Conservation (phyloP, 2,797 vertebrate genomes). For the Melanotaenia trifasciata region DNA sequence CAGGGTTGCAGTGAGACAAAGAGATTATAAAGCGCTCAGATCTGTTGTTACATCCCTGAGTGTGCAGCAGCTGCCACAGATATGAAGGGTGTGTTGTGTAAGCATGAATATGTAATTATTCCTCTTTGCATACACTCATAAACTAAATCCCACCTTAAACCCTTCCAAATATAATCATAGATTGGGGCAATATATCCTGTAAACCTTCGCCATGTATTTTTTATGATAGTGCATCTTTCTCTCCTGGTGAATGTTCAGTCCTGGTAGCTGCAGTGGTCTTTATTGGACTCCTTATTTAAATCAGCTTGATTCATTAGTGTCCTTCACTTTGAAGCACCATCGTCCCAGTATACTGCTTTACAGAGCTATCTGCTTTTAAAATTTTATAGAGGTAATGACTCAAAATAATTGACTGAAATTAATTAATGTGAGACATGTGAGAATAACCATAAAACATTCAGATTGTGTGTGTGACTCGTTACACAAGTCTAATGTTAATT, state of each 20-base stretch:
- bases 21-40: constrained; percentile 45
- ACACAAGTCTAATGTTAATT: not conserved
- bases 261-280: not conserved
- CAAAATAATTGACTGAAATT: not conserved
- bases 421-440: constrained; percentile 8
- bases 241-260: too few species aligned
- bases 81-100: constrained; percentile 38
- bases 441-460: not conserved
- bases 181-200: not conserved
- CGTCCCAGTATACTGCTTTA: constrained; percentile 36
- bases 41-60: constrained; percentile 55
- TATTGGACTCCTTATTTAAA: constrained; percentile 33
- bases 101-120: constrained; percentile 45
- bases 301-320: constrained; percentile 48
- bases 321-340: constrained; percentile 57
- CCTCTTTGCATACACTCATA: constrained; percentile 3
- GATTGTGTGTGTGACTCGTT: not conserved
- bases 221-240: not conserved
- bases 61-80: constrained; percentile 55
- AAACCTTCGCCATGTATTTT: not conserved
- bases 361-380: constrained; percentile 17
- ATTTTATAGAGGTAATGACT: not conserved
- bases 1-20: constrained; percentile 36
- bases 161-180: not conserved
- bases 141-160: constrained; percentile 3